These are phyloP conservation scores for Drosophila algonquin DNA, from an alignment of 2,888 invertebrate species.

Conservation along the genomic window DNA sequence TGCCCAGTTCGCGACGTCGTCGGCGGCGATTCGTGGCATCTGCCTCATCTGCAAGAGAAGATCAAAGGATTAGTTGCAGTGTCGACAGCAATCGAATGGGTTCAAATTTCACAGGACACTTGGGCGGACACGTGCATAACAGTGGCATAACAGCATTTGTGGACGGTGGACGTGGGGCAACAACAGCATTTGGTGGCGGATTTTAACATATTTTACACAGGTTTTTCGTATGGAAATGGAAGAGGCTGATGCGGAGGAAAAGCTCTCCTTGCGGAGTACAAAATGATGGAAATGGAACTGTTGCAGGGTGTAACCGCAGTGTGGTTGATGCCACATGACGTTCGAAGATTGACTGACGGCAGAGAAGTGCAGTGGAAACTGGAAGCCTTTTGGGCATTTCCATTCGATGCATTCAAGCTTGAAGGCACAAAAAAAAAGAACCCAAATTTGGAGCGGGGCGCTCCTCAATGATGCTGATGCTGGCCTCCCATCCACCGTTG, in stretches of 20 bases:
- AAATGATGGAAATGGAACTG: constrained; percentile 71
- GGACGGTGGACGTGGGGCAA: constrained; percentile 23
- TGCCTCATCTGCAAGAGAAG: constrained; percentile 82
- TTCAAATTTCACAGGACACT: constrained; percentile 5
- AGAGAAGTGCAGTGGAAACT: background rate
- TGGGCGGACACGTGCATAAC: constrained; percentile 55
- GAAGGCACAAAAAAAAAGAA: constrained; percentile 11
- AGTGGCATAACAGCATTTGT: constrained; percentile 27
- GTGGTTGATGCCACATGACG: constrained; percentile 24
- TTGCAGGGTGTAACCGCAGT: constrained; percentile 27
- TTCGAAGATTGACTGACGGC: constrained; percentile 32
- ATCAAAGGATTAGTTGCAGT: background rate
- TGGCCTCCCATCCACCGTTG: constrained; percentile 1
- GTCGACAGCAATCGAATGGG: background rate
- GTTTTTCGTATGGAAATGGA: constrained; percentile 56
- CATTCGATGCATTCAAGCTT: constrained; percentile 36
- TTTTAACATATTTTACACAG: constrained; percentile 74
- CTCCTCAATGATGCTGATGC: background rate
- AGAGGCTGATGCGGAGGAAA: constrained; percentile 18
- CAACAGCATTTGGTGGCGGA: constrained; percentile 44
- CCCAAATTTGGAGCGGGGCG: constrained; percentile 23
- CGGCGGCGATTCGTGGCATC: constrained; percentile 81
- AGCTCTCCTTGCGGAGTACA: constrained; percentile 47
- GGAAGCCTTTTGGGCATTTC: constrained; percentile 4
- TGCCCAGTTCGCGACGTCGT: constrained; percentile 82